phyloP scores from a whole-genome alignment of 1,140 invertebrate genomes.

The Bombus polaris region DNA sequence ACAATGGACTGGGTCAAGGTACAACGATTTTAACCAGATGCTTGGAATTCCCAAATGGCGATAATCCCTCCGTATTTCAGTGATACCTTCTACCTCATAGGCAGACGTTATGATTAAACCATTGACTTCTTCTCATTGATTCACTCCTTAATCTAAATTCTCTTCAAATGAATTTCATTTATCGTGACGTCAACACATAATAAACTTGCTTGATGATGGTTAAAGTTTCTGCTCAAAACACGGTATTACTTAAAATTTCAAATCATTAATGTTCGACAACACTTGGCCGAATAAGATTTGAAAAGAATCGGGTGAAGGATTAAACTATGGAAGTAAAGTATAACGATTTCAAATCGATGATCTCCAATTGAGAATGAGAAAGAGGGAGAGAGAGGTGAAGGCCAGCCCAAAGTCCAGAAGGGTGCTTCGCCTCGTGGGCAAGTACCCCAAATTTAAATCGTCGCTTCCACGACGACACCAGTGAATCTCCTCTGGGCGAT shows the following conservation, averaged over 20 bases:
- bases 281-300: slow-evolving; percentile 3
- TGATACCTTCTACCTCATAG: background rate
- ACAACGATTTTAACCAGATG: slow-evolving; percentile 45
- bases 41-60: slow-evolving; percentile 13
- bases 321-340: too few relatives aligned
- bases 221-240: background rate
- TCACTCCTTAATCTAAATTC: background rate
- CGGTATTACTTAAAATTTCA: background rate
- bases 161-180: background rate
- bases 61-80: background rate
- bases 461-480: slow-evolving; percentile 66
- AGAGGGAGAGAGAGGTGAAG: slow-evolving; percentile 26
- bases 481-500: slow-evolving; percentile 67
- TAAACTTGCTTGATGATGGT: background rate
- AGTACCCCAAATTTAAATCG: slow-evolving; percentile 69
- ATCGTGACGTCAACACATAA: background rate
- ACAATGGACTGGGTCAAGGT: slow-evolving; percentile 34
- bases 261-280: background rate
- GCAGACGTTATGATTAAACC: background rate
- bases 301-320: background rate
- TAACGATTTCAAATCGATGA: slow-evolving; percentile 46
- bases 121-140: background rate
- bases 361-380: background rate
- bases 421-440: slow-evolving; percentile 47
- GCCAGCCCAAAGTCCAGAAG: slow-evolving; percentile 38